phyloP scores from a whole-genome alignment of 2,113 vertebrate genomes.

The Diphyllodes magnificus region DNA sequence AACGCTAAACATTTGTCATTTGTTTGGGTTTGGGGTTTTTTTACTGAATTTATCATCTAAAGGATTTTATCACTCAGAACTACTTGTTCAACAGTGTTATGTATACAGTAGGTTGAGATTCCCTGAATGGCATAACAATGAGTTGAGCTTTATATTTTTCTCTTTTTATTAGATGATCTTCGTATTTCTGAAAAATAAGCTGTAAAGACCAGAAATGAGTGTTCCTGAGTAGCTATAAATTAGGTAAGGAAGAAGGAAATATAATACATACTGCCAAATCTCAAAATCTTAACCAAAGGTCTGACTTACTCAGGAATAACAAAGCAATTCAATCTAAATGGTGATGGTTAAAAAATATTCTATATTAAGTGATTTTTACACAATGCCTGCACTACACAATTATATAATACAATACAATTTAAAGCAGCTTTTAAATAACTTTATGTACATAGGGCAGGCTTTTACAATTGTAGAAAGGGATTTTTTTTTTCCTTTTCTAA shows the following conservation, averaged over 20 bases:
- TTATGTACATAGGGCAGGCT: neutral
- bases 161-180: neutral
- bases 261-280: neutral
- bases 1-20: rapidly evolving
- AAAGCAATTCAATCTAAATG: neutral
- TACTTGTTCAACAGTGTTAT: neutral
- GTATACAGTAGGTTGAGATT: neutral
- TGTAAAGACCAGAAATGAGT: neutral
- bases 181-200: neutral
- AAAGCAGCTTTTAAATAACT: neutral
- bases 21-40: neutral
- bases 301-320: neutral
- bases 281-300: neutral
- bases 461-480: neutral
- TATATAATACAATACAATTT: neutral
- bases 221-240: neutral
- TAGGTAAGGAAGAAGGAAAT: neutral
- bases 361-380: neutral
- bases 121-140: neutral
- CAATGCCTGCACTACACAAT: neutral
- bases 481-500: neutral
- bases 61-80: neutral
- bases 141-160: neutral
- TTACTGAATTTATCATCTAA: neutral
- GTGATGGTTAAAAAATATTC: neutral